Evolutionary conservation across 2,888 invertebrate species (phyloP).

Genomic region (Drosophila peninsularis): DNA sequence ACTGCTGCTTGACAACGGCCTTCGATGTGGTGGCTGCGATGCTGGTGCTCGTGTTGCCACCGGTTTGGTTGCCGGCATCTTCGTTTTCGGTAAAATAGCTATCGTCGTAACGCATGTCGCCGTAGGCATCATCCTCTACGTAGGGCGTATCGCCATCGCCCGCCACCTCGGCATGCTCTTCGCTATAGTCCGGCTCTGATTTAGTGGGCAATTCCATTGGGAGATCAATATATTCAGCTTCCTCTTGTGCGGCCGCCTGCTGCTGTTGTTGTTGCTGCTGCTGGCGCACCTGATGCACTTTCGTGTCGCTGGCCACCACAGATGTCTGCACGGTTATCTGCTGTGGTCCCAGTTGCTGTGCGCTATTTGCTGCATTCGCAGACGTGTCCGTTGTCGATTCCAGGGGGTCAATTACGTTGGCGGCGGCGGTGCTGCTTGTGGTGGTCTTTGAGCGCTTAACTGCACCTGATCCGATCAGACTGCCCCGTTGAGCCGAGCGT

Average conservation of each 20-base stretch:
- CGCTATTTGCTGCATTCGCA: slow-evolving; percentile 78
- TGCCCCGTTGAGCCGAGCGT: slow-evolving; percentile 82
- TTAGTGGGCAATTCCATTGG: slow-evolving; percentile 87
- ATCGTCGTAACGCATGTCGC: slow-evolving; percentile 87
- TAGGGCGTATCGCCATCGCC: slow-evolving; percentile 88
- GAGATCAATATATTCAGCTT: slow-evolving; percentile 85
- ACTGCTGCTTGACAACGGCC: slow-evolving; percentile 81
- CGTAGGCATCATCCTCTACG: slow-evolving; percentile 88
- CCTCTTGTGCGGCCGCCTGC: slow-evolving; percentile 73
- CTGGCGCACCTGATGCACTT: slow-evolving; percentile 64
- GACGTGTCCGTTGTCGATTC: slow-evolving; percentile 86
- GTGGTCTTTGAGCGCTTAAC: slow-evolving; percentile 80
- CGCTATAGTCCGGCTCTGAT: slow-evolving; percentile 89
- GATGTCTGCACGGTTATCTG: slow-evolving; percentile 70
- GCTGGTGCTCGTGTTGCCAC: slow-evolving; percentile 65
- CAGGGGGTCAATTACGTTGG: slow-evolving; percentile 85
- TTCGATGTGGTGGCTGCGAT: slow-evolving; percentile 82
- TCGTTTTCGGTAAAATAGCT: slow-evolving; percentile 85
- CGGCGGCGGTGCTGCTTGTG: slow-evolving; percentile 11
- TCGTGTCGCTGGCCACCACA: slow-evolving; percentile 55
- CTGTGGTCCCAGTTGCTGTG: slow-evolving; percentile 60
- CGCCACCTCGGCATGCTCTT: slow-evolving; percentile 88
- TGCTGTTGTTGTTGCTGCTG: slow-evolving; percentile 65
- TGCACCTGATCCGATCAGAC: slow-evolving; percentile 68
- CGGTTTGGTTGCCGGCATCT: slow-evolving; percentile 75